Conservation (phyloP, 2,113 vertebrate species). For the Ochotona princeps region DNA sequence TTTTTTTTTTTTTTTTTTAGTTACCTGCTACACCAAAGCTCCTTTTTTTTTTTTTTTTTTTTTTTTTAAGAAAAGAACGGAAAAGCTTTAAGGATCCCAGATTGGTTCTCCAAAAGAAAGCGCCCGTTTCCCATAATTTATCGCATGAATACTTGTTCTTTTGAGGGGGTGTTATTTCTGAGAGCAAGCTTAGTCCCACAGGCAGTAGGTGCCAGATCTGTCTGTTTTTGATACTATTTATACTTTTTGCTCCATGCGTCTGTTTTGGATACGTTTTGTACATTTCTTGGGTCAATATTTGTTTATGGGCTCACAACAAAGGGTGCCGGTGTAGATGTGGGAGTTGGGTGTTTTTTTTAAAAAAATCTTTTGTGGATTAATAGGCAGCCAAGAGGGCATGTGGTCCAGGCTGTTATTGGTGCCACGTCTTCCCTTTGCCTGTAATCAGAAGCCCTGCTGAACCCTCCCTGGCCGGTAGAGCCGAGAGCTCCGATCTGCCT, state of each 20-base stretch:
- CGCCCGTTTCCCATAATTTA: background rate
- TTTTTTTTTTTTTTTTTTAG: background rate
- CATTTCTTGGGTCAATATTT: slow-evolving; percentile 50
- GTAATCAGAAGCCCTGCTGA: slow-evolving; percentile 74
- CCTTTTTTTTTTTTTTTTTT: background rate
- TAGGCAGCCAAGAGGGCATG: slow-evolving; percentile 20
- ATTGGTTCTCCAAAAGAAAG: background rate
- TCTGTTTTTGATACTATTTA: background rate
- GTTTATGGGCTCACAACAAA: slow-evolving; percentile 60
- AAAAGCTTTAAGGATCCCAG: background rate
- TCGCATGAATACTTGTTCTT: background rate
- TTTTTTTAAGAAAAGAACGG: background rate
- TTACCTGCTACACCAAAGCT: slow-evolving; percentile 44
- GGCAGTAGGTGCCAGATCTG: slow-evolving; percentile 23
- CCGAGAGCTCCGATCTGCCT: slow-evolving; percentile 76
- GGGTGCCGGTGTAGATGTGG: background rate
- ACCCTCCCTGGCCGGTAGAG: slow-evolving; percentile 46
- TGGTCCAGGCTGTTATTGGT: slow-evolving; percentile 49
- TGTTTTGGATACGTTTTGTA: slow-evolving; percentile 40
- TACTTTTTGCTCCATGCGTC: background rate
- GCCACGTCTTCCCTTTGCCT: slow-evolving; percentile 51
- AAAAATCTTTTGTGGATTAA: slow-evolving; percentile 2
- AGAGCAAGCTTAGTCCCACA: background rate
- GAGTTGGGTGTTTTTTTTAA: slow-evolving; percentile 51
- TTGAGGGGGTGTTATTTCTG: background rate